Evolutionary conservation across 2,797 vertebrate genomes (phyloP).

Genomic region (Spizella passerina): DNA sequence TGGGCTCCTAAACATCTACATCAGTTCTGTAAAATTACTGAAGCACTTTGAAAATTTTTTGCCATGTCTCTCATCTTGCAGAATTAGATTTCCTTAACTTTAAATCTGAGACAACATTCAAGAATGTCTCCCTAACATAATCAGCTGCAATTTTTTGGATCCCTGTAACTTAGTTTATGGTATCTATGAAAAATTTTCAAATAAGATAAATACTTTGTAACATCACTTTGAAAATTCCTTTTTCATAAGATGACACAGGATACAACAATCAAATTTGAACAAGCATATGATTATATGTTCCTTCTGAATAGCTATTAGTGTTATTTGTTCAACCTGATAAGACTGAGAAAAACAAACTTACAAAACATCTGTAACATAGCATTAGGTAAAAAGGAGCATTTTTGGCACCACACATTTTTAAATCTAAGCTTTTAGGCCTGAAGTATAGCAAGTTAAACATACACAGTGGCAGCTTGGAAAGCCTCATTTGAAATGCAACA

Average conservation of each 20-base stretch:
- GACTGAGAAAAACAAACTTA: conserved; percentile 44
- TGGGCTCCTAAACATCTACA: conserved; percentile 19
- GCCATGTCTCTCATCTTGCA: neutral
- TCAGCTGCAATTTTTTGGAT: neutral
- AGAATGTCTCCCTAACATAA: neutral
- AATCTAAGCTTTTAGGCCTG: conserved; percentile 35
- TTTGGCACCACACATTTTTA: conserved; percentile 74
- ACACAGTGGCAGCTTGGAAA: conserved; percentile 35
- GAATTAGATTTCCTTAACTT: neutral
- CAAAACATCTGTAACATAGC: conserved; percentile 52
- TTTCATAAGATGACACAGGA: neutral
- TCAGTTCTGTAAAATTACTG: neutral
- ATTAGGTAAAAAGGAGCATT: conserved; percentile 54
- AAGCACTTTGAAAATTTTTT: neutral
- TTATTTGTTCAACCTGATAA: conserved; percentile 7
- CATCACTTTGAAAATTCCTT: neutral
- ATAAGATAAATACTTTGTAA: neutral
- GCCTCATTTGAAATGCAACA: conserved; percentile 26
- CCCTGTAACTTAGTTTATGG: neutral
- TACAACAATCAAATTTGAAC: neutral
- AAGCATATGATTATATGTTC: neutral
- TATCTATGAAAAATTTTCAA: neutral
- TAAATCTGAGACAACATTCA: neutral
- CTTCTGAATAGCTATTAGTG: neutral
- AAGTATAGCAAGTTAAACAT: conserved; percentile 14